Percentiles rank a stretch among this genome's conserved stretches.
Evolutionary conservation across 2,888 invertebrate genomes (phyloP).

Genomic region (Tineola bisselliella): DNA sequence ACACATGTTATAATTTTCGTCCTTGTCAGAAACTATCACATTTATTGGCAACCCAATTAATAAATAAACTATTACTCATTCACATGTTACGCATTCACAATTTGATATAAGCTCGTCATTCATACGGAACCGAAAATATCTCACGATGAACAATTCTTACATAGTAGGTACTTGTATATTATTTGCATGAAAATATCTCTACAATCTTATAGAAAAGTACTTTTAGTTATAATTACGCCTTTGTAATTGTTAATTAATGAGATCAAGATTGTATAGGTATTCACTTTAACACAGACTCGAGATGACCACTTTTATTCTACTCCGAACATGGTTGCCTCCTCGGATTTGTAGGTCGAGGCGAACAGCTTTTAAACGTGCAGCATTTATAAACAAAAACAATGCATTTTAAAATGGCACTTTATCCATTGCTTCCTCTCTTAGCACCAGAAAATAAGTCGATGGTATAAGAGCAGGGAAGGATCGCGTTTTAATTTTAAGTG

Average conservation of each 20-base stretch:
- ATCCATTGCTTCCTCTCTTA: neutral
- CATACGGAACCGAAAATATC: no score
- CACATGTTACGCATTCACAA: no score
- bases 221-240: neutral
- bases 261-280: neutral
- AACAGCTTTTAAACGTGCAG: constrained; percentile 25
- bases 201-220: no score
- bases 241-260: neutral
- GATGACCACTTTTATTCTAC: constrained; percentile 10
- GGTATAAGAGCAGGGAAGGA: neutral
- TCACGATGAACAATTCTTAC: no score
- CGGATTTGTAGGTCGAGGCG: constrained; percentile 65
- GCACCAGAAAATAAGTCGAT: neutral
- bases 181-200: no score
- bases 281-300: neutral
- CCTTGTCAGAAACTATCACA: neutral
- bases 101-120: no score
- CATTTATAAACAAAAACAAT: constrained; percentile 7
- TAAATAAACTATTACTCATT: no score
- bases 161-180: no score
- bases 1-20: neutral
- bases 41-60: no score
- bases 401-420: neutral
- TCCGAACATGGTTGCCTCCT: constrained; percentile 37
- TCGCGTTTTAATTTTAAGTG: neutral